A percentile compares a stretch with the other conserved stretches of the same genome.
Evolutionary conservation across 2,888 invertebrate species (phyloP).

Genomic region (Neocrepidodera transversa): DNA sequence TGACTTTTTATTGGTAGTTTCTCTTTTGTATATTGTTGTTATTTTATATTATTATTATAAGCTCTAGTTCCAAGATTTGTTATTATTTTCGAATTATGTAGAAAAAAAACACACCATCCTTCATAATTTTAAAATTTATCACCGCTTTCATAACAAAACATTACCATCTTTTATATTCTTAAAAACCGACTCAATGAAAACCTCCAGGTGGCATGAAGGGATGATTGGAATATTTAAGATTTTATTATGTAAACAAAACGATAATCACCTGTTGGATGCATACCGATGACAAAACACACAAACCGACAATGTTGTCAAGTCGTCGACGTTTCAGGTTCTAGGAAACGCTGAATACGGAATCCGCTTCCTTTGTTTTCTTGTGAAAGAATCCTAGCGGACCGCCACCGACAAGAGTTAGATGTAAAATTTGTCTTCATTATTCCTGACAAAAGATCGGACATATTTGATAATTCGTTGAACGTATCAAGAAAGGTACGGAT

Average conservation of each 20-base stretch:
- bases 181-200: too few species aligned
- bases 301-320: conserved; percentile 8
- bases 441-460: conserved; percentile 30
- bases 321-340: conserved; percentile 17
- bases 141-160: not conserved
- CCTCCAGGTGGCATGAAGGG: conserved; percentile 7
- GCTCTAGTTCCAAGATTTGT: too few species aligned
- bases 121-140: not conserved
- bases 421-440: conserved; percentile 37
- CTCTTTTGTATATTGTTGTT: too few species aligned
- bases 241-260: conserved; percentile 25
- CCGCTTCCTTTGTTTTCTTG: conserved; percentile 17
- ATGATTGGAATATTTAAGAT: conserved; percentile 21
- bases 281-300: conserved; percentile 11
- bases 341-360: conserved; percentile 28
- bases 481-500: too few species aligned
- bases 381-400: conserved; percentile 11
- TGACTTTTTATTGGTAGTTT: too few species aligned
- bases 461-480: not conserved
- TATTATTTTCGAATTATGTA: too few species aligned
- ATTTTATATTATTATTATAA: too few species aligned
- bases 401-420: conserved; percentile 33
- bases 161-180: not conserved
- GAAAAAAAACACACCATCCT: too few species aligned
- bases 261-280: conserved; percentile 26